Conservation (phyloP, 2,888 invertebrate species). For the Metacarcinus magister region DNA sequence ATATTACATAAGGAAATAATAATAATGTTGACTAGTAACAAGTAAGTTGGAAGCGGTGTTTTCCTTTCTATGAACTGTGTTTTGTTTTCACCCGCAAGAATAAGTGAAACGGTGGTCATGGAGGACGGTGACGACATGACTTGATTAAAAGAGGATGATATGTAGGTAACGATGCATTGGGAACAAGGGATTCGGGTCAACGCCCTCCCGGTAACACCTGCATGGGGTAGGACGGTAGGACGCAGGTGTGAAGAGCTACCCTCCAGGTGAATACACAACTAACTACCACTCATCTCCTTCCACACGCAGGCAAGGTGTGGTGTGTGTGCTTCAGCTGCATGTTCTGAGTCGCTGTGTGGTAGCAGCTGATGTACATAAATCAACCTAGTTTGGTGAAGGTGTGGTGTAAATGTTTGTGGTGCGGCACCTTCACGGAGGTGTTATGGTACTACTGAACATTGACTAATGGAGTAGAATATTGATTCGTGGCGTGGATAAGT, state of each 20-base stretch:
- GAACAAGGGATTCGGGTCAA: not conserved
- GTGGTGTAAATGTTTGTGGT: not conserved
- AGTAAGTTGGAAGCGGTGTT: not conserved
- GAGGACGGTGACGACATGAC: not conserved
- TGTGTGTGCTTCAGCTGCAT: not conserved
- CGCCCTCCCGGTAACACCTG: not conserved
- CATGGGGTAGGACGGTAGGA: not conserved
- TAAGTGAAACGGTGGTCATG: not conserved
- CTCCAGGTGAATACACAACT: not conserved
- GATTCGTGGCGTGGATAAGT: not conserved
- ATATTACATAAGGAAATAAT: no score
- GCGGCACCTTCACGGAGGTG: not conserved
- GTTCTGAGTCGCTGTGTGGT: no score
- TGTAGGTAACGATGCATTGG: not conserved
- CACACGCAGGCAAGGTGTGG: no score
- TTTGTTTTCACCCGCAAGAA: not conserved
- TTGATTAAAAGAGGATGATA: not conserved
- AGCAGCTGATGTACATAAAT: not conserved
- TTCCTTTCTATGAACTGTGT: not conserved
- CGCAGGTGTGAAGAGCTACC: not conserved
- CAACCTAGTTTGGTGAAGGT: not conserved
- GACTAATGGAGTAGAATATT: slow-evolving; percentile 23
- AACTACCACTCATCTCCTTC: not conserved
- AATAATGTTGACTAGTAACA: no score
- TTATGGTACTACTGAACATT: not conserved